These are phyloP conservation scores for Drosophila barbarae DNA, from an alignment of 2,888 invertebrate genomes.

Conservation along the genomic window DNA sequence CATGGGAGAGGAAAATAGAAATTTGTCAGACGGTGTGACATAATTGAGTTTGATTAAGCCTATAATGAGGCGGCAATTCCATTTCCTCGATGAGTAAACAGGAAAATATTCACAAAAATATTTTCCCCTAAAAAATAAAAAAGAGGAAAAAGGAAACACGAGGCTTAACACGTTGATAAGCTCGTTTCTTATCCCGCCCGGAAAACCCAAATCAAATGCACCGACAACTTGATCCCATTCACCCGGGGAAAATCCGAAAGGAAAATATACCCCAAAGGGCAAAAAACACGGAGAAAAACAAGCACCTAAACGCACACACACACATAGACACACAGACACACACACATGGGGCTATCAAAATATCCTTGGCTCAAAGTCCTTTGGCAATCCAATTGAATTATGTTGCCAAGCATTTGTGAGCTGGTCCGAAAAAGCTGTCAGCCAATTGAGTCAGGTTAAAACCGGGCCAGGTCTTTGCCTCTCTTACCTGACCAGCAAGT, in stretches of 20 bases:
- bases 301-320: conserved; percentile 11
- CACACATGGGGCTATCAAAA: conserved; percentile 44
- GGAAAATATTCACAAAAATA: conserved; percentile 16
- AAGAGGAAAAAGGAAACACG: conserved; percentile 7
- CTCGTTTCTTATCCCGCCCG: conserved; percentile 35
- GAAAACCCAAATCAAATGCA: conserved; percentile 50
- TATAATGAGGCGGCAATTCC: conserved; percentile 16
- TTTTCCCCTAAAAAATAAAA: neutral
- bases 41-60: conserved; percentile 36
- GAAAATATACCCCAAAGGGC: conserved; percentile 17
- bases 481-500: neutral
- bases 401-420: conserved; percentile 54
- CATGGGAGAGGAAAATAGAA: neutral
- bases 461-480: conserved; percentile 5
- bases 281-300: conserved; percentile 9
- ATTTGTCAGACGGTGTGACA: conserved; percentile 28
- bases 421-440: conserved; percentile 52
- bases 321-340: neutral
- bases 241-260: conserved; percentile 15
- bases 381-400: conserved; percentile 68
- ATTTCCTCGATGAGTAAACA: conserved; percentile 11
- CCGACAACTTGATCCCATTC: conserved; percentile 57
- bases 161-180: conserved; percentile 43
- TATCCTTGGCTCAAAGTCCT: conserved; percentile 41
- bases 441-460: conserved; percentile 51